Base-by-base conservation (phyloP, 2,888 invertebrate species). In the Tanypteryx hageni region DNA sequence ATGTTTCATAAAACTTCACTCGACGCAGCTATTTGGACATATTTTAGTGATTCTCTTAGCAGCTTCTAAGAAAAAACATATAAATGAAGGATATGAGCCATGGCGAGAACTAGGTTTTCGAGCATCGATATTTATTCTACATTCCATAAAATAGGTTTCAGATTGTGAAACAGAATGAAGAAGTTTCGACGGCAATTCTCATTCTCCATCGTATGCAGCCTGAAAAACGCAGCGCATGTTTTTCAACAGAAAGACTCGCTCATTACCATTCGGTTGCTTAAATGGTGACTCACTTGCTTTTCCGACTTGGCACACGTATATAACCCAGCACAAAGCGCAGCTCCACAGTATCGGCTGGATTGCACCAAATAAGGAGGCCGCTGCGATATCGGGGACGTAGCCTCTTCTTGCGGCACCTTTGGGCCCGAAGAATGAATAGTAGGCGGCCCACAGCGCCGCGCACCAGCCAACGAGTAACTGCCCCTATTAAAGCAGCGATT, bases 311-410 rank as follows among this genome's bases (percentile, higher is more conserved):
- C 93, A 93, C 16, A 91, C 91, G 59, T 92, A 93, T 44, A 93
- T 92, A n/a, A 92, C 59, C 93, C 93, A 93, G 81, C 93, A 82
- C 16, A 93, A 27, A 9, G 92, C 76, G 68, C 68, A 61, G 57
- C 92, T 92, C 93, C 93, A 93, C 31, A 92, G 16, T 57, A 92
- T 86, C n/a, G 93, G 92, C 56, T 93, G 93, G n/a, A 92, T 16
- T 3, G 92, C 92, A 14, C 93, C 93, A 56, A 92, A 93, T 3
- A 92, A 27, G 11, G 93, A 89, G 16, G 84, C 86, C 18, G 91
- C 64, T 14, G 61, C 64, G 13, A 89, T 82, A 22, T 93, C 92
- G 13, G 89, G 68, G 5, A 83, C 57, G 85, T 93, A 93, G 16
- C 89, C 92, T 27, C 92, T 89, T 27, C 31, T 22, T 9, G 92